Evolutionary conservation across 2,888 invertebrate species (phyloP).

Genomic region (Trachelus tabidus): DNA sequence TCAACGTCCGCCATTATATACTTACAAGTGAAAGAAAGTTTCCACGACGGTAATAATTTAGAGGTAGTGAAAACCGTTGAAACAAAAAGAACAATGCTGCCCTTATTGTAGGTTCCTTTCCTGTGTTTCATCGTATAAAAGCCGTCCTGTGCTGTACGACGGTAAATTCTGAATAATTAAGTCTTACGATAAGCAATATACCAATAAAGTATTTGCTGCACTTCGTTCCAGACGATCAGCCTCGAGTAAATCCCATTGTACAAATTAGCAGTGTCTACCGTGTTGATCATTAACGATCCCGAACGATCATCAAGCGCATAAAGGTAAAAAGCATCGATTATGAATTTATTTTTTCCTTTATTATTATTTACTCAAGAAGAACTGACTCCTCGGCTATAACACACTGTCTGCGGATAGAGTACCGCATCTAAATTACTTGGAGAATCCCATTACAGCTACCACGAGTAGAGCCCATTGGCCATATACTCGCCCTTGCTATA

Average conservation of each 20-base stretch:
- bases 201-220: not conserved
- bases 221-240: not conserved
- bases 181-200: not conserved
- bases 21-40: not conserved
- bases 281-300: not conserved
- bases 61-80: not conserved
- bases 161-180: not conserved
- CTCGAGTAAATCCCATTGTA: not conserved
- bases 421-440: constrained; percentile 28
- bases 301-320: not conserved
- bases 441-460: constrained; percentile 28
- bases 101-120: not conserved
- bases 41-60: not conserved
- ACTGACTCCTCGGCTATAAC: not conserved
- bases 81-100: not conserved
- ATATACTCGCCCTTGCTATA: not conserved
- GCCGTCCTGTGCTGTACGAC: not conserved
- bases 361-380: not conserved
- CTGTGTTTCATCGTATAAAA: not conserved
- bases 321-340: not conserved
- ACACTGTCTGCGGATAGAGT: constrained; percentile 21
- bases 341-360: not conserved
- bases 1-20: not conserved
- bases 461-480: constrained; percentile 8
- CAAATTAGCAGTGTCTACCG: not conserved